Percentiles rank a stretch among this genome's conserved stretches.
These are phyloP conservation scores for Drosophila mauritiana DNA, from an alignment of 1,140 invertebrate species.

Conservation along the genomic window DNA sequence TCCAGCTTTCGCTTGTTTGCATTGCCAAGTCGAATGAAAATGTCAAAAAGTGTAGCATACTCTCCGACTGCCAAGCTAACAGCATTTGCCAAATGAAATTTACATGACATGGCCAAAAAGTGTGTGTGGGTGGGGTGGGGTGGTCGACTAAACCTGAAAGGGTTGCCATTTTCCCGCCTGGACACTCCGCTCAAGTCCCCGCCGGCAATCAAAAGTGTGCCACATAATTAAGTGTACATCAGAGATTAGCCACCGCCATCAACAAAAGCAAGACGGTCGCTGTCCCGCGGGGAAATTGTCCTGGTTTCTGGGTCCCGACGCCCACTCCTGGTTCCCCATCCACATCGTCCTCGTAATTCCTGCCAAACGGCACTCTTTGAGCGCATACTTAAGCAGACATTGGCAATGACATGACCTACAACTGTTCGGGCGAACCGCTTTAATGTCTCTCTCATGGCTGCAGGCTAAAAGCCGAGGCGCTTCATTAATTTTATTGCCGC, in stretches of 20 bases:
- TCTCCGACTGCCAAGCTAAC: conserved; percentile 61
- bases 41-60: conserved; percentile 65
- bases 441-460: conserved; percentile 71
- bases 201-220: conserved; percentile 65
- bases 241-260: conserved; percentile 73
- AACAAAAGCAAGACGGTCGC: conserved; percentile 39
- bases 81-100: conserved; percentile 73
- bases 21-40: conserved; percentile 65
- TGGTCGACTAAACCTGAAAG: conserved; percentile 16
- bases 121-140: no score
- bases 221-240: conserved; percentile 81
- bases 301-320: not conserved
- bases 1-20: conserved; percentile 31
- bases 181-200: conserved; percentile 24
- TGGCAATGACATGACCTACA: conserved; percentile 56
- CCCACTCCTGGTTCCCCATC: not conserved
- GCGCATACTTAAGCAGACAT: conserved; percentile 79
- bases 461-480: conserved; percentile 64
- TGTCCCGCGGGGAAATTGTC: conserved; percentile 26
- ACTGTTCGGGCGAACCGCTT: conserved; percentile 60
- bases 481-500: conserved; percentile 81
- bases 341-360: conserved; percentile 25
- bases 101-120: conserved; percentile 54
- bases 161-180: conserved; percentile 13
- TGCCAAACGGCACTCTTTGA: conserved; percentile 57